phyloP scores from a whole-genome alignment of 2,113 vertebrate genomes.

The Natator depressus region DNA sequence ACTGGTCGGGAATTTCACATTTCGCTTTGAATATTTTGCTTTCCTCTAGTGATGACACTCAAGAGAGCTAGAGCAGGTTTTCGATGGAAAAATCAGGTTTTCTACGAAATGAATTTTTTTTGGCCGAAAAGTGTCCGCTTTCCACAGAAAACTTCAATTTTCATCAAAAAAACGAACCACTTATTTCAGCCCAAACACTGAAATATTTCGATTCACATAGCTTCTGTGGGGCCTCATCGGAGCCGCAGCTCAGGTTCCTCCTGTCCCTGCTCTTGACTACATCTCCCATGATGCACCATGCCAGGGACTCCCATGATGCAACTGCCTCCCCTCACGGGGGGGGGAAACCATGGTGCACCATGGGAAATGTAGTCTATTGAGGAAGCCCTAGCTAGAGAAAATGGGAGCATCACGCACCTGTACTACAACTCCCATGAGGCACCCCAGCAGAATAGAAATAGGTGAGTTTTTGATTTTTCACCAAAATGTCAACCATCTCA shows the following conservation, averaged over 20 bases:
- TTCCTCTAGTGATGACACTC: rapidly evolving
- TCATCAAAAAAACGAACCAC: not conserved
- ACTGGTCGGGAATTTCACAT: not conserved
- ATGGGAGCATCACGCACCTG: not conserved
- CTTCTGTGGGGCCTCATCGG: not conserved
- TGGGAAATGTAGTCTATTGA: not conserved
- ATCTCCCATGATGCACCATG: not conserved
- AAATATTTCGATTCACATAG: not conserved
- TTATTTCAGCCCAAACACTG: not conserved
- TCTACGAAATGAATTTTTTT: not conserved
- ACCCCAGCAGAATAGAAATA: not conserved
- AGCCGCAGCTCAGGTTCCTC: not conserved
- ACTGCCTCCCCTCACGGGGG: not conserved
- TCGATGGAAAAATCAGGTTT: not conserved
- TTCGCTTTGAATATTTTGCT: not conserved
- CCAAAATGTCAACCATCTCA: not conserved
- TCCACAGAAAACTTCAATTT: not conserved
- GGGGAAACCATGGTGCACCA: not conserved
- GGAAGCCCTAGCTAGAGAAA: not conserved
- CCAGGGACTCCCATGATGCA: not conserved
- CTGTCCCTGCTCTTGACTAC: not conserved
- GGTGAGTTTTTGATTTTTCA: not conserved
- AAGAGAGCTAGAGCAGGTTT: not conserved
- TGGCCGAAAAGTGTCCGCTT: not conserved
- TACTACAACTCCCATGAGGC: not conserved